Conservation (phyloP, 2,797 vertebrate species). For the Falco concolor region DNA sequence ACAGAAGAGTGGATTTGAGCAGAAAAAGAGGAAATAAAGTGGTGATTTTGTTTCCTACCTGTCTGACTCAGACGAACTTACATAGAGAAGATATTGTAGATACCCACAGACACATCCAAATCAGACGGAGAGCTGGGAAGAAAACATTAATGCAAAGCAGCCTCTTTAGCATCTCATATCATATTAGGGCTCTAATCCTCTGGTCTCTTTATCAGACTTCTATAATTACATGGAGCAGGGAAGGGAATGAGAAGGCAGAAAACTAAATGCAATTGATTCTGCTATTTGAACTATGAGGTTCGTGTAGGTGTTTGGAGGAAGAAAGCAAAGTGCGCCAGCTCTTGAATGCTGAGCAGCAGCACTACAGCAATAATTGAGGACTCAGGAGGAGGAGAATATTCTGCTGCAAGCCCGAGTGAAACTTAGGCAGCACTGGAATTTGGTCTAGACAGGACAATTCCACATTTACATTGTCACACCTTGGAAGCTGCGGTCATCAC, state of each 20-base stretch:
- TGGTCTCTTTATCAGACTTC: conserved; percentile 24
- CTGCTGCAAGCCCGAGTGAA: neutral
- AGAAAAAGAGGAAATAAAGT: neutral
- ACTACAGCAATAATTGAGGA: neutral
- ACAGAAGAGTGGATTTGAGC: neutral
- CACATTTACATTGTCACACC: neutral
- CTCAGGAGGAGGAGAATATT: neutral
- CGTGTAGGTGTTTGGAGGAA: neutral
- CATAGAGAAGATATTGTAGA: neutral
- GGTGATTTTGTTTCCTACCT: neutral
- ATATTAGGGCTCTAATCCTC: neutral
- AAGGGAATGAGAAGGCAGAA: conserved; percentile 15
- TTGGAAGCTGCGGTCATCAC: neutral
- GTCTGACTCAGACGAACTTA: neutral
- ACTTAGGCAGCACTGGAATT: neutral
- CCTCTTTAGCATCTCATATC: conserved; percentile 13
- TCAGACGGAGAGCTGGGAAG: neutral
- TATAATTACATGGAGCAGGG: neutral
- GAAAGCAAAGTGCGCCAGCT: neutral
- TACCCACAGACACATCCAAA: conserved; percentile 1
- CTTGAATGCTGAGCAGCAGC: neutral
- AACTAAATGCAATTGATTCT: conserved; percentile 13
- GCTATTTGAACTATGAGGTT: neutral
- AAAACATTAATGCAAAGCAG: conserved; percentile 38
- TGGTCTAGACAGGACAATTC: neutral